These are phyloP conservation scores for Xylota segnis DNA, from an alignment of 2,888 invertebrate species.

Conservation along the genomic window DNA sequence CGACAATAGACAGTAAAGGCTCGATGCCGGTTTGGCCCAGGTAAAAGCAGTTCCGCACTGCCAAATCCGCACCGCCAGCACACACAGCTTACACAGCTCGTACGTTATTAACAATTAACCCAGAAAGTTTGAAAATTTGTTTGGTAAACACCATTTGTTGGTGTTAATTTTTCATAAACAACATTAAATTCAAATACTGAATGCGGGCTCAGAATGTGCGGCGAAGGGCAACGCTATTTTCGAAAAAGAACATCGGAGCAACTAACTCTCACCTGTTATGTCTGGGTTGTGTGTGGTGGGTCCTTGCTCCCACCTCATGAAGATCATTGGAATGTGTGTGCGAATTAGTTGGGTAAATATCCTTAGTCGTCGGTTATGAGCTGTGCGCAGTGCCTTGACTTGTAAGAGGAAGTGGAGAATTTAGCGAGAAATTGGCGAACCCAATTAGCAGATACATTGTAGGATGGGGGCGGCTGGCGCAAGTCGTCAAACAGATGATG, in stretches of 20 bases:
- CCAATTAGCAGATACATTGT: constrained; percentile 32
- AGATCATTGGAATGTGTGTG: neutral
- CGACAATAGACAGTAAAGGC: constrained; percentile 9
- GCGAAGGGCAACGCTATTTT: constrained; percentile 32
- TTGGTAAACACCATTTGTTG: constrained; percentile 28
- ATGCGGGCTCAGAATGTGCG: neutral
- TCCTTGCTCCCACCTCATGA: constrained; percentile 34
- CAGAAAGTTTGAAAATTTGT: constrained; percentile 45
- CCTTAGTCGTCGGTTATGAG: constrained; percentile 3
- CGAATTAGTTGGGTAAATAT: constrained; percentile 47
- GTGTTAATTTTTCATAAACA: constrained; percentile 29
- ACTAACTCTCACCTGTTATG: constrained; percentile 17
- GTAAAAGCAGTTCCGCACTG: constrained; percentile 42
- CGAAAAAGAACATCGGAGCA: neutral
- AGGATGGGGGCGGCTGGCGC: neutral
- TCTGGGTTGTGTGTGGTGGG: constrained; percentile 18
- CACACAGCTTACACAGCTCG: neutral
- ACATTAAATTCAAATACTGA: constrained; percentile 9
- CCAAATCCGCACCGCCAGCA: constrained; percentile 17
- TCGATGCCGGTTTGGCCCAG: constrained; percentile 12
- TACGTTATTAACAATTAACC: constrained; percentile 47
- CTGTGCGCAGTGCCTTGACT: neutral
- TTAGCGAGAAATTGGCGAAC: constrained; percentile 31
- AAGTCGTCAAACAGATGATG: constrained; percentile 29
- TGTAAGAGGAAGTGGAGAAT: constrained; percentile 32